phyloP scores from a whole-genome alignment of 35 echinoderm and acorn worm genomes.

The Heliocidaris erythrogramma region DNA sequence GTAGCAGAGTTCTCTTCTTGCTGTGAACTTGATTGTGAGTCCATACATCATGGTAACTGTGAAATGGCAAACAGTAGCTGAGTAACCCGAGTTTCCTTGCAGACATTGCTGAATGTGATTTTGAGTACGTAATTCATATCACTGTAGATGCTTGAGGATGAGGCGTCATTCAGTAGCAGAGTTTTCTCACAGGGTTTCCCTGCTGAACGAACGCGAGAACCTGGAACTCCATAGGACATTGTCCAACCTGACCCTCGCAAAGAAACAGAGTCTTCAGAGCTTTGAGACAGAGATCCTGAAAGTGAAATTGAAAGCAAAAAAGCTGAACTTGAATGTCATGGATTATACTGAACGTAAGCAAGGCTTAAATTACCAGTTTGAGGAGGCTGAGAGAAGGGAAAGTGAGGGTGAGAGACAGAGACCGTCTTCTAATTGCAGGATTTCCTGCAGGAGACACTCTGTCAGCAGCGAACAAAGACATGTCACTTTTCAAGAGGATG shows the following conservation, averaged over 20 bases:
- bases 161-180: background rate
- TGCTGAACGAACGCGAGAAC: conserved; percentile 41
- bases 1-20: background rate
- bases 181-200: conserved; percentile 33
- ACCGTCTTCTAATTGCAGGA: background rate
- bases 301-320: conserved; percentile 24
- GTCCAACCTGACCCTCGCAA: background rate
- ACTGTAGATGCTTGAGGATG: background rate
- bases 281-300: conserved; percentile 32
- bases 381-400: background rate
- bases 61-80: background rate
- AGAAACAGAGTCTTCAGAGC: conserved; percentile 19
- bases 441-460: background rate
- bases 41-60: background rate
- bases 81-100: too few relatives aligned
- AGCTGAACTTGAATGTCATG: conserved; percentile 17
- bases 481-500: conserved; percentile 17
- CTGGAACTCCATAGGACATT: background rate
- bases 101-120: background rate
- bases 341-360: conserved; percentile 29
- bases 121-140: background rate
- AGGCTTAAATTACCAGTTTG: background rate
- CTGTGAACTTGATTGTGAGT: background rate
- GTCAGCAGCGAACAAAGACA: background rate
- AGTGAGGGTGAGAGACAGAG: background rate